A percentile compares a stretch with the other conserved stretches of the same genome.
Conservation (phyloP, 2,888 invertebrate genomes). For the Sphecodes monilicornis region DNA sequence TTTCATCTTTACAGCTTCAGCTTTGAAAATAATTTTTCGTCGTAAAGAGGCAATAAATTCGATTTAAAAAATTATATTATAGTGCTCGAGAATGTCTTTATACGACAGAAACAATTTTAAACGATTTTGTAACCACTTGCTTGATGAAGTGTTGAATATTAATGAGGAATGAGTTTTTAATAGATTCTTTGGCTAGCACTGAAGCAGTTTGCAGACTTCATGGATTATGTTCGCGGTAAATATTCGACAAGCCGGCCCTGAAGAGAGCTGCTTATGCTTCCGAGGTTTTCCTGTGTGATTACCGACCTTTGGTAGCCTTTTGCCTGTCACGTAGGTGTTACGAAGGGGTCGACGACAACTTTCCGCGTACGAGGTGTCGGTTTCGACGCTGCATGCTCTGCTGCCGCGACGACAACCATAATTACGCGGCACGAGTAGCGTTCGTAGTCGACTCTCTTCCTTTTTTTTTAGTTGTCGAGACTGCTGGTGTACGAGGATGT, state of each 20-base stretch:
- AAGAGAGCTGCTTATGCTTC: constrained; percentile 8
- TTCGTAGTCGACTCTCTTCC: background rate
- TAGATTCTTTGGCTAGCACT: too few species aligned
- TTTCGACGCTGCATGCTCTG: constrained; percentile 28
- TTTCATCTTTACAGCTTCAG: too few species aligned
- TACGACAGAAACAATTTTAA: too few species aligned
- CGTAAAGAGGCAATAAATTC: too few species aligned
- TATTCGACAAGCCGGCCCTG: background rate
- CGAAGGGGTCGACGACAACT: constrained; percentile 26
- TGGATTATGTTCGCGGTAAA: background rate
- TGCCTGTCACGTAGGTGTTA: constrained; percentile 54
- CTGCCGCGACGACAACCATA: constrained; percentile 16
- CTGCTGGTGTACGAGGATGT: background rate
- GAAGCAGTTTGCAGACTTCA: background rate
- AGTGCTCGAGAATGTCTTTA: too few species aligned
- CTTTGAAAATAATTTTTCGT: too few species aligned
- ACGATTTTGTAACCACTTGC: too few species aligned
- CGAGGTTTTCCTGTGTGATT: constrained; percentile 36
- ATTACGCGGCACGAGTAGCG: constrained; percentile 22
- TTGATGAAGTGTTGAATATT: background rate
- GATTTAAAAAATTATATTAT: too few species aligned
- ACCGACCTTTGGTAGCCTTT: constrained; percentile 47
- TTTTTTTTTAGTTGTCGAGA: background rate
- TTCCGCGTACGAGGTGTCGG: constrained; percentile 29
- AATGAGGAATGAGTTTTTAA: background rate